A percentile compares a stretch with the other conserved stretches of the same genome.
These are phyloP conservation scores for Phyllostomus hastatus DNA, from an alignment of 2,113 vertebrate genomes.

Conservation along the genomic window DNA sequence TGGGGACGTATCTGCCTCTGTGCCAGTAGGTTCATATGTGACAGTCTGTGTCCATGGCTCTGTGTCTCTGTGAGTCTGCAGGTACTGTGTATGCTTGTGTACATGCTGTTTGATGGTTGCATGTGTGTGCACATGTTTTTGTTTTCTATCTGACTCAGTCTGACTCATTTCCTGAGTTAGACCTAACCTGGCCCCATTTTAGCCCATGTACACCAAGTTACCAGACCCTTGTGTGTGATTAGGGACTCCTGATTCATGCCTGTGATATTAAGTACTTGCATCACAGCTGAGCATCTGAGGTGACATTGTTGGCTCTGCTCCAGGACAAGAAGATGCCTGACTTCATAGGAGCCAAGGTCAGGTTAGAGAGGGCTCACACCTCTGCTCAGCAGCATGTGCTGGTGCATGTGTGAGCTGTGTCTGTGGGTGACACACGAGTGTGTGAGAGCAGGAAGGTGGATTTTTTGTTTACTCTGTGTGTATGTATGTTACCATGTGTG, in stretches of 20 bases:
- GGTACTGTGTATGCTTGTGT: not conserved
- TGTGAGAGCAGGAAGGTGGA: not conserved
- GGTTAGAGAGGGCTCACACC: not conserved
- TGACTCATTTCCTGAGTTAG: not conserved
- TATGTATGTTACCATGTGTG: no score
- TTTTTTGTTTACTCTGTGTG: not conserved
- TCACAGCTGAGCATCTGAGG: not conserved
- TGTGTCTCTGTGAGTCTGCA: not conserved
- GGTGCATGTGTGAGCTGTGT: not conserved
- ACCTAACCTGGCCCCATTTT: not conserved
- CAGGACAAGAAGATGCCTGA: not conserved
- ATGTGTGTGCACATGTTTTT: not conserved
- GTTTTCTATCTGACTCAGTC: not conserved
- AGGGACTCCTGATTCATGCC: not conserved
- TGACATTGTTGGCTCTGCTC: not conserved
- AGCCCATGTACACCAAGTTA: not conserved
- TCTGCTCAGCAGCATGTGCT: not conserved
- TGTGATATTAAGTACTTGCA: not conserved
- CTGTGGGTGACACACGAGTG: not conserved
- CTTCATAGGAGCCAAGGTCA: not conserved
- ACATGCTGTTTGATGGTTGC: fast-evolving
- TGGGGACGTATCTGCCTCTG: not conserved
- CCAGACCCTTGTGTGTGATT: fast-evolving
- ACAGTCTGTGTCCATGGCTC: not conserved
- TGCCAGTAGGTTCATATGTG: not conserved